phyloP scores from a whole-genome alignment of 2,888 invertebrate genomes.

The Agrotis exclamationis region DNA sequence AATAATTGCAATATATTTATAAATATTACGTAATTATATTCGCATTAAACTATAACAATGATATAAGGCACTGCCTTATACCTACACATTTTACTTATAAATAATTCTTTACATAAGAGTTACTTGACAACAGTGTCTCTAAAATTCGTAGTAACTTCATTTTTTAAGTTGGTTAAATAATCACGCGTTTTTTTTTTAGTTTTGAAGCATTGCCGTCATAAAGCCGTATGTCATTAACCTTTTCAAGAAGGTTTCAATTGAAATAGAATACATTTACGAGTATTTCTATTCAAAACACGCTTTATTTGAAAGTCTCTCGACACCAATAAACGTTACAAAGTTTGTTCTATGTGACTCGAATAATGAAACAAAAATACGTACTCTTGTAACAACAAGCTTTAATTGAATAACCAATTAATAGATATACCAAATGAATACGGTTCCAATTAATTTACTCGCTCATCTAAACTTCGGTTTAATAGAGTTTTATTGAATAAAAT shows the following conservation, averaged over 20 bases:
- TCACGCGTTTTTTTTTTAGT: background rate
- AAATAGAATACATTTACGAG: conserved; percentile 25
- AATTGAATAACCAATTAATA: conserved; percentile 26
- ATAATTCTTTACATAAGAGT: conserved; percentile 36
- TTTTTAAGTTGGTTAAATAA: background rate
- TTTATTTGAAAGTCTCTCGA: conserved; percentile 18
- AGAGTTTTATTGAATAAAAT: conserved; percentile 12
- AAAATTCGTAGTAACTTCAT: conserved; percentile 34
- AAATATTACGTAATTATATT: conserved; percentile 32
- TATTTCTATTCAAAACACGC: conserved; percentile 32
- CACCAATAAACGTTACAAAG: conserved; percentile 31
- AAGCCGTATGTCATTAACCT: background rate
- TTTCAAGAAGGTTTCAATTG: conserved; percentile 9
- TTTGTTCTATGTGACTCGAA: conserved; percentile 19
- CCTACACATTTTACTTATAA: conserved; percentile 49
- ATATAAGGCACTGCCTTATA: conserved; percentile 84
- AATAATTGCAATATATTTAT: conserved; percentile 48
- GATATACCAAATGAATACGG: conserved; percentile 5
- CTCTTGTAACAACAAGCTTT: conserved; percentile 22
- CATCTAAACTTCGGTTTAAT: conserved; percentile 18
- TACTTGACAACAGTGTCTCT: conserved; percentile 36
- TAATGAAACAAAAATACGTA: conserved; percentile 19
- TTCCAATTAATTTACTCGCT: conserved; percentile 26
- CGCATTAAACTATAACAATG: conserved; percentile 67
- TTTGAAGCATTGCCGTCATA: conserved; percentile 7